Evolutionary conservation across 2,888 invertebrate species (phyloP).

Genomic region (Tetragnatha montana): DNA sequence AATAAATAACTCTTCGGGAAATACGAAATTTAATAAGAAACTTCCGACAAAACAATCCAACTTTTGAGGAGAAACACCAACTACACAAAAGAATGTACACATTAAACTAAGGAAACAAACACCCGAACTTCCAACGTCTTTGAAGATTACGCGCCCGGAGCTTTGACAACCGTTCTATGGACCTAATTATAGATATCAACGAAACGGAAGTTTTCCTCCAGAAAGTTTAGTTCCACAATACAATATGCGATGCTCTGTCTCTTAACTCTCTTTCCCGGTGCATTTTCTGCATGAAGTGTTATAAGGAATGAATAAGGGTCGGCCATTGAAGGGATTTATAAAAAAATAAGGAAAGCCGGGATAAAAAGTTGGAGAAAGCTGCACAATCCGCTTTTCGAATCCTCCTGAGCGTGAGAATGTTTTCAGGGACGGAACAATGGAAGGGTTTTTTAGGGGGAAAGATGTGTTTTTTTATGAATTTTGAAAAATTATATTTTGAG

Average conservation of each 20-base stretch:
- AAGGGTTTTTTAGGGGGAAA: conserved; percentile 3
- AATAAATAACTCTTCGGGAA: background rate
- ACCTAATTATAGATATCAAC: conserved; percentile 44
- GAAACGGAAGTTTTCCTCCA: conserved; percentile 37
- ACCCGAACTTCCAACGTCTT: background rate
- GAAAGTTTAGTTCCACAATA: background rate
- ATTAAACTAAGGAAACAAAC: background rate
- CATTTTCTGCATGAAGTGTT: conserved; percentile 53
- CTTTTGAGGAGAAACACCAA: background rate
- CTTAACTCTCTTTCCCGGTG: conserved; percentile 8
- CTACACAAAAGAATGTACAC: background rate
- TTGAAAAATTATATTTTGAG: conserved; percentile 12
- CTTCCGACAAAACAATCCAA: background rate
- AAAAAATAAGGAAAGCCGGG: background rate
- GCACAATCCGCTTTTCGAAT: conserved; percentile 34
- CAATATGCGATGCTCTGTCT: conserved; percentile 4
- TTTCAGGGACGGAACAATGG: conserved; percentile 42
- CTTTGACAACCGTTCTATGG: conserved; percentile 3
- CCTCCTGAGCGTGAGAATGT: conserved; percentile 60
- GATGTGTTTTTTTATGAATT: conserved; percentile 18
- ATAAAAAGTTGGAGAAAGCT: background rate
- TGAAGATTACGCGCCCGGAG: background rate
- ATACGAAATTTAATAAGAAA: background rate
- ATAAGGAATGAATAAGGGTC: conserved; percentile 22
- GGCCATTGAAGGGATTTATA: conserved; percentile 16